Conservation (phyloP, 2,888 invertebrate genomes). For the Drosophila pullipes region DNA sequence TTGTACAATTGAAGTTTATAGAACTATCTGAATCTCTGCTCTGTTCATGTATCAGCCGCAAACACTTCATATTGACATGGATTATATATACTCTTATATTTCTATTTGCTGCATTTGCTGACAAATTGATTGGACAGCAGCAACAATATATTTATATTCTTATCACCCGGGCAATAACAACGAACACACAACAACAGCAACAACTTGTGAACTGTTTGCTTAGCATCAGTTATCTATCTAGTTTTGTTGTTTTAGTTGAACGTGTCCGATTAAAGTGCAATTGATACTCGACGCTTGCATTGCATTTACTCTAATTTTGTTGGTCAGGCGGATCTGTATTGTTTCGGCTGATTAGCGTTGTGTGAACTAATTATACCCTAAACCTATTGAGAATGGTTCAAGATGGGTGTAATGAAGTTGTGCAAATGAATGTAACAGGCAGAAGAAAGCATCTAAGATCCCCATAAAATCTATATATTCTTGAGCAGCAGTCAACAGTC, state of each 20-base stretch:
- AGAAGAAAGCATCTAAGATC: neutral
- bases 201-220: slow-evolving; percentile 27
- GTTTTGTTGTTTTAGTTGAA: slow-evolving; percentile 10
- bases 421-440: neutral
- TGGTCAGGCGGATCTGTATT: slow-evolving; percentile 43
- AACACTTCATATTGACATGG: slow-evolving; percentile 55
- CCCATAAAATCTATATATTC: neutral
- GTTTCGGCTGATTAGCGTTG: slow-evolving; percentile 49
- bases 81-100: slow-evolving; percentile 44
- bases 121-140: slow-evolving; percentile 51
- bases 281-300: neutral
- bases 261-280: slow-evolving; percentile 51
- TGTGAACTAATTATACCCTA: slow-evolving; percentile 41
- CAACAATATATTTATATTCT: slow-evolving; percentile 5
- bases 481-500: neutral
- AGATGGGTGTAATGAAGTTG: neutral
- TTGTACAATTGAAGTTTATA: slow-evolving; percentile 38
- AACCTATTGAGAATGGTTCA: neutral
- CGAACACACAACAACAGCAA: slow-evolving; percentile 3
- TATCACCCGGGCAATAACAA: slow-evolving; percentile 3
- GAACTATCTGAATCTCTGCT: slow-evolving; percentile 7
- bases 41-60: slow-evolving; percentile 7
- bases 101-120: slow-evolving; percentile 51
- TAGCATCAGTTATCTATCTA: slow-evolving; percentile 32
- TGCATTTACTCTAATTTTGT: slow-evolving; percentile 15